A percentile compares a stretch with the other conserved stretches of the same genome.
These are phyloP conservation scores for Catharus fuscescens DNA, from an alignment of 2,113 vertebrate genomes.

Conservation along the genomic window DNA sequence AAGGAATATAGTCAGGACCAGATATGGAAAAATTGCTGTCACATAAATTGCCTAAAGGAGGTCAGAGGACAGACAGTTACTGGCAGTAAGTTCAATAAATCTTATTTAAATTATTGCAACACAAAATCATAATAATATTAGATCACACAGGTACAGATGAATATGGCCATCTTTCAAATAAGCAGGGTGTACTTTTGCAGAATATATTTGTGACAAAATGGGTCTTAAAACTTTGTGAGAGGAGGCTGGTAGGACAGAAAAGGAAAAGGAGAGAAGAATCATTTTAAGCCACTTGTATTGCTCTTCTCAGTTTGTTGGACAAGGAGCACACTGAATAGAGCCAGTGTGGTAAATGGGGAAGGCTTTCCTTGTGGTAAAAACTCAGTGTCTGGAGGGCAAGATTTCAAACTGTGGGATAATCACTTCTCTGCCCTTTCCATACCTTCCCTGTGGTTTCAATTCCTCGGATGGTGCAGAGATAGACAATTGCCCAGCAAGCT, in stretches of 20 bases:
- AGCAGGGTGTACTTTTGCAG: background rate
- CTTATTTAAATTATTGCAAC: background rate
- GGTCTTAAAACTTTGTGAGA: background rate
- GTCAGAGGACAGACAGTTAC: background rate
- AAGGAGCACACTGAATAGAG: background rate
- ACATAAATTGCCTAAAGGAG: constrained; percentile 86
- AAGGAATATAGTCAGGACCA: constrained; percentile 90
- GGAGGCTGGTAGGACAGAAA: background rate
- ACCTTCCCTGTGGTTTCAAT: constrained; percentile 91
- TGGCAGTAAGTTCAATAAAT: background rate
- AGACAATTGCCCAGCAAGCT: constrained; percentile 83
- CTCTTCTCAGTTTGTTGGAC: fast-evolving
- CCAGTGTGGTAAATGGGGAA: background rate
- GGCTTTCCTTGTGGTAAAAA: background rate
- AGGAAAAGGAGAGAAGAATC: background rate
- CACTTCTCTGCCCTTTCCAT: background rate
- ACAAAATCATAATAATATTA: background rate
- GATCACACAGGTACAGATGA: background rate
- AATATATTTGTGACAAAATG: background rate
- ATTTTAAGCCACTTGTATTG: background rate
- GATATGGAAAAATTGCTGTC: constrained; percentile 87
- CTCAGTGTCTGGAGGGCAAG: background rate
- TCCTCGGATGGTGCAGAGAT: constrained; percentile 87
- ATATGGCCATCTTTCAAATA: background rate
- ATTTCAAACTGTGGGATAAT: background rate